Conservation (phyloP, 2,797 vertebrate genomes). For the Scyliorhinus canicula region DNA sequence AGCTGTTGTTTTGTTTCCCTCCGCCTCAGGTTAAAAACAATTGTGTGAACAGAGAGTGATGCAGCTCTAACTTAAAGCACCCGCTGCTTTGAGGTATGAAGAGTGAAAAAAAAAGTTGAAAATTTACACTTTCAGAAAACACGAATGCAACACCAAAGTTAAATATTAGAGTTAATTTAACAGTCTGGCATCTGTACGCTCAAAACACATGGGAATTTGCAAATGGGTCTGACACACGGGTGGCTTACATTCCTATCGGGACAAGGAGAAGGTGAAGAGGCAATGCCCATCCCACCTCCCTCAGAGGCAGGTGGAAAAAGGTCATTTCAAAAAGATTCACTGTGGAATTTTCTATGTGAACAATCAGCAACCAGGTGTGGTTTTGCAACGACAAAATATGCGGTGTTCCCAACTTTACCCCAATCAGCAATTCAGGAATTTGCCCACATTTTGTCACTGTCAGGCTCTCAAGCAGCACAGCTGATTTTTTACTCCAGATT, state of each 20-base stretch:
- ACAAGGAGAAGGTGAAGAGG: neutral
- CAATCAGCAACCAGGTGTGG: neutral
- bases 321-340: neutral
- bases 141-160: neutral
- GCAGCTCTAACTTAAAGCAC: neutral
- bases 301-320: neutral
- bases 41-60: neutral
- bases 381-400: neutral
- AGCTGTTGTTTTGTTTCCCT: neutral
- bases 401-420: neutral
- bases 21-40: neutral
- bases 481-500: too few relatives aligned
- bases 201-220: neutral
- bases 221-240: neutral
- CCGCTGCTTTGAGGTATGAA: neutral
- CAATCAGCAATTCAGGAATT: neutral
- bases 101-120: neutral
- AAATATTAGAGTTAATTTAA: neutral
- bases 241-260: neutral
- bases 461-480: too few relatives aligned
- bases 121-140: neutral
- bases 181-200: too few relatives aligned
- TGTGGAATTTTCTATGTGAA: neutral
- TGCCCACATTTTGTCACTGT: too few relatives aligned
- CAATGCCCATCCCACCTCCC: neutral